phyloP scores from a whole-genome alignment of 2,113 vertebrate species.

The Octodon degus region DNA sequence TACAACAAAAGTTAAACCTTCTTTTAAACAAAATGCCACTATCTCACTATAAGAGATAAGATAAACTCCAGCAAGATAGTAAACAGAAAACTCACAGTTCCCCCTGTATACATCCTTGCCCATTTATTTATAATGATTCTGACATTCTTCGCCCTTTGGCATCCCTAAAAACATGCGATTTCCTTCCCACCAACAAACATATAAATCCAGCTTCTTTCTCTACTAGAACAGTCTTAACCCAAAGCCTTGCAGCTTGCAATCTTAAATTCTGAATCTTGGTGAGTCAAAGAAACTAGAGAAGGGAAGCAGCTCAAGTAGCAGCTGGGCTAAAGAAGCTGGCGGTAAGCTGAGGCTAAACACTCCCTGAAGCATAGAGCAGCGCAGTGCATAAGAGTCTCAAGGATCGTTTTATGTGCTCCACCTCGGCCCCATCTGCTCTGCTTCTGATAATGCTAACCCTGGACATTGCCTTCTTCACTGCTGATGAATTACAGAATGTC shows the following conservation, averaged over 20 bases:
- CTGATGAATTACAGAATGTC: background rate
- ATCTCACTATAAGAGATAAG: background rate
- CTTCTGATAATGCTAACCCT: background rate
- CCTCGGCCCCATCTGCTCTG: background rate
- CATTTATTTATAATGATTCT: background rate
- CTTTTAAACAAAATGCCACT: constrained; percentile 26
- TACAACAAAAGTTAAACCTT: constrained; percentile 8
- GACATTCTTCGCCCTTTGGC: background rate
- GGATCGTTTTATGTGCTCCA: background rate
- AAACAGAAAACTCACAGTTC: background rate
- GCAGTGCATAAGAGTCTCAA: too few species aligned
- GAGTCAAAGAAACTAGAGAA: background rate
- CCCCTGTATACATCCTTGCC: background rate
- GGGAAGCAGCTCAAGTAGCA: background rate
- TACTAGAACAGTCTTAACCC: background rate
- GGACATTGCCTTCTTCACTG: background rate
- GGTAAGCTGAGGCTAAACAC: background rate
- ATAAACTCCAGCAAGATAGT: background rate
- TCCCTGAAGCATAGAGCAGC: background rate
- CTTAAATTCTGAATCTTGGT: background rate
- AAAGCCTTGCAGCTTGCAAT: constrained; percentile 2
- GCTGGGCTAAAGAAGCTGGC: background rate
- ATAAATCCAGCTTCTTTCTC: background rate
- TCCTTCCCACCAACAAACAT: background rate
- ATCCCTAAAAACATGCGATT: background rate